Conservation (phyloP, 2,888 invertebrate genomes). For the Campoplex nolae region DNA sequence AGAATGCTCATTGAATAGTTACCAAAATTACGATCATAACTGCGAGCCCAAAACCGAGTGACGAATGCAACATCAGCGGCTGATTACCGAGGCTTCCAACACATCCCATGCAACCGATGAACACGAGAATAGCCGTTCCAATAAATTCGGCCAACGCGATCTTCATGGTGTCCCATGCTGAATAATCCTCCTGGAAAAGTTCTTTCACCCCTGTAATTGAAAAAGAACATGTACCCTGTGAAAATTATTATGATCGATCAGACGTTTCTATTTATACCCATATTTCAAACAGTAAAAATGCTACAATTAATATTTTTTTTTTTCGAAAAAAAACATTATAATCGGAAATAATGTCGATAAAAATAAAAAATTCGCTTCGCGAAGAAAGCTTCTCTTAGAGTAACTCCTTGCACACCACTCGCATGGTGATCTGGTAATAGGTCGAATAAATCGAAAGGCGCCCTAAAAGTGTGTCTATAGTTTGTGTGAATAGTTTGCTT, state of each 20-base stretch:
- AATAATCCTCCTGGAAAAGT: constrained; percentile 74
- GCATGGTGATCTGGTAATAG: too few relatives aligned
- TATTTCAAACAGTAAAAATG: not conserved
- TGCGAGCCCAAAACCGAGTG: constrained; percentile 89
- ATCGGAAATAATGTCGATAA: too few relatives aligned
- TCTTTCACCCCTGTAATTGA: constrained; percentile 75
- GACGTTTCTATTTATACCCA: too few relatives aligned
- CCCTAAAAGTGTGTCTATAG: too few relatives aligned
- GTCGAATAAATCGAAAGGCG: too few relatives aligned
- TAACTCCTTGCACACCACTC: too few relatives aligned
- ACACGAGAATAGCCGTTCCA: constrained; percentile 89
- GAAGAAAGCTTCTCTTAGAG: too few relatives aligned
- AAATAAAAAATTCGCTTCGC: too few relatives aligned
- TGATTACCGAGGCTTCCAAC: constrained; percentile 82
- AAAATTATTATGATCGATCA: not conserved
- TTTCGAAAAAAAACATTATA: not conserved
- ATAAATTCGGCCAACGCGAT: constrained; percentile 88
- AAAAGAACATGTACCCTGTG: not conserved
- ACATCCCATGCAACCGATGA: constrained; percentile 91
- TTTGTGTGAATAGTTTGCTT: too few relatives aligned
- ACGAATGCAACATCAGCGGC: constrained; percentile 85
- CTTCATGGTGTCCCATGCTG: constrained; percentile 71
- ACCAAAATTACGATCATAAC: constrained; percentile 90
- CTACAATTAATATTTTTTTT: not conserved
- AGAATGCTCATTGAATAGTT: constrained; percentile 61